Conservation (phyloP, 2,888 invertebrate genomes). For the Drosophila mayaguana region DNA sequence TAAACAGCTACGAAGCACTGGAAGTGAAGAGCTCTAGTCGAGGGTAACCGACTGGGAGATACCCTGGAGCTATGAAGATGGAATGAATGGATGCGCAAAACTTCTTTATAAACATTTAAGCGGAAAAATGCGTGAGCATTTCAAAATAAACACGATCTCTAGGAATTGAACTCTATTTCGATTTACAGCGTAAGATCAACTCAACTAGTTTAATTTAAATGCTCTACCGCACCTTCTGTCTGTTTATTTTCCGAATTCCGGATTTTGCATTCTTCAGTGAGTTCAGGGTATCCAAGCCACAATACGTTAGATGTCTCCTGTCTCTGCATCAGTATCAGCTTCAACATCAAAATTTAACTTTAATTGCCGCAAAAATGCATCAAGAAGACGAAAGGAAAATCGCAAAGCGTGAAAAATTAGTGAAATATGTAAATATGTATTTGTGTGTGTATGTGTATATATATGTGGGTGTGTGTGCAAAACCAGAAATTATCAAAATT, state of each 20-base stretch:
- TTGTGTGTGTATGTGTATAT: neutral
- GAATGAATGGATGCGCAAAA: too few species aligned
- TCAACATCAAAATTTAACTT: conserved; percentile 46
- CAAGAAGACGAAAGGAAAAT: conserved; percentile 17
- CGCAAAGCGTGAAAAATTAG: conserved; percentile 13
- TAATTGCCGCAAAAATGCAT: conserved; percentile 51
- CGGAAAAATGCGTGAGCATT: too few species aligned
- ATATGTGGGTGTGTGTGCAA: neutral
- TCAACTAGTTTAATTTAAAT: neutral
- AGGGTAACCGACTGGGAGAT: neutral
- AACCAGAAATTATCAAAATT: conserved; percentile 37
- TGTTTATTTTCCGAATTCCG: too few species aligned
- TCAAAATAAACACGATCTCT: too few species aligned
- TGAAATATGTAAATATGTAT: conserved; percentile 7
- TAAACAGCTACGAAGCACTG: neutral
- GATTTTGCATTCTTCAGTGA: neutral
- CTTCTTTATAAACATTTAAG: too few species aligned
- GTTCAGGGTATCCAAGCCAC: neutral
- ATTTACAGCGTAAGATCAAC: too few species aligned
- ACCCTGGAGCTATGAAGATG: neutral
- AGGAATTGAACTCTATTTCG: too few species aligned
- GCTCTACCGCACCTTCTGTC: too few species aligned
- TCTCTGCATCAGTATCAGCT: conserved; percentile 13
- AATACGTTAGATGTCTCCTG: neutral
- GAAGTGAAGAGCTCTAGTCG: neutral